A percentile compares a stretch with the other conserved stretches of the same genome.
phyloP scores from a whole-genome alignment of 2,113 vertebrate genomes.

The Crypturellus undulatus region DNA sequence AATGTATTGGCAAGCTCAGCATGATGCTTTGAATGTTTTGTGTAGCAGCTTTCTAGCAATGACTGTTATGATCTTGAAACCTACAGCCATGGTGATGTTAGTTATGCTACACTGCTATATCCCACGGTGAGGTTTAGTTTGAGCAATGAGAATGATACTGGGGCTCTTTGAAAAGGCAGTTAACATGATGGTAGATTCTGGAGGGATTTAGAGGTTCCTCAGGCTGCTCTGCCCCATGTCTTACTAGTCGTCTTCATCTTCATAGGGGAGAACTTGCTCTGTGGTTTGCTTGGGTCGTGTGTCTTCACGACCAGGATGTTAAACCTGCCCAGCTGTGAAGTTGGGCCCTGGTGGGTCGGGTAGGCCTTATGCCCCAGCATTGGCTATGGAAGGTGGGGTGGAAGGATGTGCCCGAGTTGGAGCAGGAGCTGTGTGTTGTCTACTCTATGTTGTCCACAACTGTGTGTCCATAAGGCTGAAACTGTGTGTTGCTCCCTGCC shows the following conservation, averaged over 20 bases:
- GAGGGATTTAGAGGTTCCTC: neutral
- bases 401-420: neutral
- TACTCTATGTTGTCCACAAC: neutral
- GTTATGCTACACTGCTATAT: neutral
- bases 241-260: neutral
- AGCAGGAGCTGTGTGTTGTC: neutral
- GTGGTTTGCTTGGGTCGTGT: neutral
- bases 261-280: neutral
- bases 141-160: neutral
- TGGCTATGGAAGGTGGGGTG: rapidly evolving
- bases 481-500: neutral
- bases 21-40: neutral
- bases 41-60: neutral
- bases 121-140: neutral
- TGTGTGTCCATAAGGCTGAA: neutral
- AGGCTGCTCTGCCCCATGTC: too few relatives aligned
- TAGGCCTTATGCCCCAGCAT: neutral
- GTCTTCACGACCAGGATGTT: neutral
- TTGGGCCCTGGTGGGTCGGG: neutral
- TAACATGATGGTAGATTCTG: too few relatives aligned
- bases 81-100: neutral
- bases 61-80: neutral
- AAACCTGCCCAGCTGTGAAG: neutral
- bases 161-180: neutral
- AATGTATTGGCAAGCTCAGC: neutral